Evolutionary conservation across 1,140 invertebrate species (phyloP), one percentile per base, ranked within the genome.

Genomic region (Euura saliciscinereae): DNA sequence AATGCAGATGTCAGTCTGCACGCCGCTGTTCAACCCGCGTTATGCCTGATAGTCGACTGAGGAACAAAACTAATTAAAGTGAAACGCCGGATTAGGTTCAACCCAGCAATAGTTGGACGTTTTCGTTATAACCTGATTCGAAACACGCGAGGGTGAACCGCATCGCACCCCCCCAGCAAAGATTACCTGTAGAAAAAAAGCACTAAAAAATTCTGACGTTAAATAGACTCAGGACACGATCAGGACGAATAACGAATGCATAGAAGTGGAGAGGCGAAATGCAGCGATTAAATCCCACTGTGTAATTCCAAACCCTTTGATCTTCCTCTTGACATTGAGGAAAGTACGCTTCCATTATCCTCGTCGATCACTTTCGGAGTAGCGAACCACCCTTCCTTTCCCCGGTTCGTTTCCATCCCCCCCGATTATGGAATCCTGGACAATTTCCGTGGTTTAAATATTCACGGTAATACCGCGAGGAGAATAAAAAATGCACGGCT

Each of bases 371-470:
- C 3, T 59, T 28, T 59, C 51, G 13, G 8, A 59, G 51, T n/a
- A 59, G 46, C 46, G 6, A 51, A n/a, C 8, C 51, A 11, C 51
- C 13, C 6, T 8, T 3, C 13, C 51, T 59, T 28, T 28, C 28
- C 5, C 51, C 51, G 10, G 8, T n/a, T 59, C 51, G 7, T 59
- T 59, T 59, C 51, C 6, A 59, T n/a, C 3, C 13, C 3, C 51
- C 28, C 28, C 28, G 28, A n/a, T 8, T 59, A 59, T 59, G 13
- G 13, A 67, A 67, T 8, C 28, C 43, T 42, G 43, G 8, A 67
- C 66, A 67, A 67, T 67, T 67, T 67, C 66, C 66, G 66, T 10
- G 28, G 8, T 67, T 67, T 10, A 67, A 67, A 67, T 28, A 67
- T 67, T 67, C 66, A 67, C 66, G 66, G 11, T 67, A 4, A 67